These are phyloP conservation scores for Parnassius apollo DNA, from an alignment of 2,888 invertebrate species.

Conservation along the genomic window DNA sequence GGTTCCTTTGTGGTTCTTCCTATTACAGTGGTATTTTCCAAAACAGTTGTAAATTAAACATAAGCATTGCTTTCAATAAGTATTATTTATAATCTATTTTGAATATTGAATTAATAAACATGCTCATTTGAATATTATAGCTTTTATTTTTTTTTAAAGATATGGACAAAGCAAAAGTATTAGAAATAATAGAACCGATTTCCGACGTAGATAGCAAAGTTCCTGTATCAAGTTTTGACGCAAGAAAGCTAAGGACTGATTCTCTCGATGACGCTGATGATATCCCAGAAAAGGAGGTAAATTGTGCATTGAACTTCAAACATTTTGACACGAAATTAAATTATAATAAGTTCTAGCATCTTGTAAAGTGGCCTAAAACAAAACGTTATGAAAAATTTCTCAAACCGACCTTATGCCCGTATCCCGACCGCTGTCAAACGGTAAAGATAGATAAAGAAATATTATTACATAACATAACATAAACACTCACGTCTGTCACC, in stretches of 20 bases:
- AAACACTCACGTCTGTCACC: no score
- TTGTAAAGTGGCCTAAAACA: no score
- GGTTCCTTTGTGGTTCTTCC: no score
- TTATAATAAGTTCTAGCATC: neutral
- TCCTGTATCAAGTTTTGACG: conserved; percentile 65
- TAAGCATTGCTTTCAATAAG: neutral
- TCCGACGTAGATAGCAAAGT: conserved; percentile 67
- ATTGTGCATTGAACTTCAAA: neutral
- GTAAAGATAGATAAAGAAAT: no score
- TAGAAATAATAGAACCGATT: conserved; percentile 76
- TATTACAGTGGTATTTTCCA: no score
- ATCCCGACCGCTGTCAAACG: no score
- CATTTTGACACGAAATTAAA: neutral
- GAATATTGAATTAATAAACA: no score
- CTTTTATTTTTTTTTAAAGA: conserved; percentile 42
- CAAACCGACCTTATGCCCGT: no score
- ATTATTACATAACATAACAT: no score
- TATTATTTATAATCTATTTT: conserved; percentile 9
- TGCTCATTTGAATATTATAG: neutral
- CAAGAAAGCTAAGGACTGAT: conserved; percentile 72
- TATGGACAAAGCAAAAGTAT: conserved; percentile 77
- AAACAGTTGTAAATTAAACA: no score
- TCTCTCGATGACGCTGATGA: conserved; percentile 78
- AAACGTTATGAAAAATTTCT: no score
- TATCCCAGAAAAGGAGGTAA: conserved; percentile 76